phyloP scores from a whole-genome alignment of 2,113 vertebrate species.

The Lamprotornis superbus region DNA sequence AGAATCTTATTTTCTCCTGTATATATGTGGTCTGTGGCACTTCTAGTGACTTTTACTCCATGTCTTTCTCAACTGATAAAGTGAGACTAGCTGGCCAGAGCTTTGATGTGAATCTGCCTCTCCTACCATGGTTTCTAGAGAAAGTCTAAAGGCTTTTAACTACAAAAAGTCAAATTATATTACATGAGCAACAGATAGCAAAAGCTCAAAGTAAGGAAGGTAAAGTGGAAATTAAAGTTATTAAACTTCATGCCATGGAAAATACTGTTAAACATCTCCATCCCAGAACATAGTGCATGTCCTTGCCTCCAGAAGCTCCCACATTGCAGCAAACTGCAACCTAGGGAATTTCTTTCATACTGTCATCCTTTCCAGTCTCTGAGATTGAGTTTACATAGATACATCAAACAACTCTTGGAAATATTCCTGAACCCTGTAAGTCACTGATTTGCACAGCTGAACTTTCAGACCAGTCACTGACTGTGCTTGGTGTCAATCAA shows the following conservation, averaged over 20 bases:
- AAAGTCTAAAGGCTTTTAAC: not conserved
- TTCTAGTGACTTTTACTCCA: not conserved
- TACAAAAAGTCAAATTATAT: not conserved
- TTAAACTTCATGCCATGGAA: not conserved
- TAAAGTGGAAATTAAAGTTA: not conserved
- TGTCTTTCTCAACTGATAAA: not conserved
- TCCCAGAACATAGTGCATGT: not conserved
- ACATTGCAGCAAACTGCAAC: not conserved
- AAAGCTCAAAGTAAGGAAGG: not conserved
- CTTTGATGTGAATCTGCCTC: not conserved
- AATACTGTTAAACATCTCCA: not conserved
- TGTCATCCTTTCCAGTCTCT: not conserved
- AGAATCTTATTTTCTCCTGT: not conserved
- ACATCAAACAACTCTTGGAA: not conserved
- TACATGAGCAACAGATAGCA: not conserved
- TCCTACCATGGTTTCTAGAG: not conserved
- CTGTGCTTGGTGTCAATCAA: not conserved
- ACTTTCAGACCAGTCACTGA: not conserved
- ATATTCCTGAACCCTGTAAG: not conserved
- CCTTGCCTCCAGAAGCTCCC: not conserved
- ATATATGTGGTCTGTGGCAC: not conserved
- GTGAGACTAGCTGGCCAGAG: not conserved
- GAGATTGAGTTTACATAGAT: not conserved
- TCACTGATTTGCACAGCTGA: not conserved
- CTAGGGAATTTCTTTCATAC: not conserved